phyloP scores from a whole-genome alignment of 2,113 vertebrate genomes.

The Psophia crepitans region DNA sequence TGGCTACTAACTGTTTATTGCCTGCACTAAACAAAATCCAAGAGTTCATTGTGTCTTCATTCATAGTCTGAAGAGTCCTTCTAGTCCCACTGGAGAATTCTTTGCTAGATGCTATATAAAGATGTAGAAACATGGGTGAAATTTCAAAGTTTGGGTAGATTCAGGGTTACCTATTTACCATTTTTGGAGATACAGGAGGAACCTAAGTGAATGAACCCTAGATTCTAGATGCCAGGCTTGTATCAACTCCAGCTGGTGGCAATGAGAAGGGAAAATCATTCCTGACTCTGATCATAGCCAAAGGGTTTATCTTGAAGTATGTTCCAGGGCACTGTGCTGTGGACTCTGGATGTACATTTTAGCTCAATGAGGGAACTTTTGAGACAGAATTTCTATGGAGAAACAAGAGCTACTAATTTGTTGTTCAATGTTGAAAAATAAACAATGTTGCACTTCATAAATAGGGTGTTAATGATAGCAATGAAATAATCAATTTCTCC shows the following conservation, averaged over 20 bases:
- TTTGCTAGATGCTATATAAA: not conserved
- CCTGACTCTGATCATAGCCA: not conserved
- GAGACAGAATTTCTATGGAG: not conserved
- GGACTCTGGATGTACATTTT: not conserved
- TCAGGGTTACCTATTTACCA: not conserved
- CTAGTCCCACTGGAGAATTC: not conserved
- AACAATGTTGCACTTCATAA: not conserved
- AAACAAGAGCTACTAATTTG: not conserved
- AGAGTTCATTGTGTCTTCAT: not conserved
- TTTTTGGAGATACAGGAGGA: not conserved
- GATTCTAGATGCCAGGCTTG: not conserved
- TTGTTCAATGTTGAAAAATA: conserved; percentile 19
- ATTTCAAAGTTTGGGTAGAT: not conserved
- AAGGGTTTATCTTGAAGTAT: not conserved
- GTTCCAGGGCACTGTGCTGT: not conserved
- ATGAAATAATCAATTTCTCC: conserved; percentile 14
- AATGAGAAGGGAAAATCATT: not conserved
- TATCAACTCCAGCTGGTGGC: not conserved
- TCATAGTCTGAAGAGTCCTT: not conserved
- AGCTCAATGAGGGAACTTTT: not conserved
- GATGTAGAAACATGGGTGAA: not conserved
- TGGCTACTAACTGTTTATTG: not conserved
- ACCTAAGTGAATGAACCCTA: not conserved
- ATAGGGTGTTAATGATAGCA: conserved; percentile 31
- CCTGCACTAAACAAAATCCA: not conserved